phyloP scores from a whole-genome alignment of 2,797 vertebrate genomes.

The Gadopsis bispinosus region DNA sequence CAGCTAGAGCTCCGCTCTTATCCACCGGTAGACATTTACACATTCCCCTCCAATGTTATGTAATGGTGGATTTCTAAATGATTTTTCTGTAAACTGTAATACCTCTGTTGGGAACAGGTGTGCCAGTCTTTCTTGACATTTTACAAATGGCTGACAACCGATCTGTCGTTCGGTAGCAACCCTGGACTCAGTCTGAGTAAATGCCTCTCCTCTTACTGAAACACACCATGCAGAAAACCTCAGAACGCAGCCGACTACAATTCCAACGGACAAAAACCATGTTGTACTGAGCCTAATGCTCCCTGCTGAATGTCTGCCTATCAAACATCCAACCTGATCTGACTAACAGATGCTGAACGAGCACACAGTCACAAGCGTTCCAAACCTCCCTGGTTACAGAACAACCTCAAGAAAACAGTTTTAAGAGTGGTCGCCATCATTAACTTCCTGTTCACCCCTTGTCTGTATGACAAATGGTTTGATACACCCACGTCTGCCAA shows the following conservation, averaged over 20 bases:
- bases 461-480: not conserved
- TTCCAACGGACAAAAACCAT: not conserved
- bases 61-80: not conserved
- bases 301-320: not conserved
- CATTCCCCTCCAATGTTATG: not conserved
- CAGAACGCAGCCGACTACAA: not conserved
- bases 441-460: not conserved
- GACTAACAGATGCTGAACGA: constrained; percentile 9
- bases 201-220: constrained; percentile 1
- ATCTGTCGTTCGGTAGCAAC: not conserved
- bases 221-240: not conserved
- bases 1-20: not conserved
- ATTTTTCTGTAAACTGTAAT: not conserved
- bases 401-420: constrained; percentile 18
- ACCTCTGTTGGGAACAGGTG: not conserved
- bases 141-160: not conserved
- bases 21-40: constrained; percentile 1
- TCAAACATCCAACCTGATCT: constrained; percentile 9
- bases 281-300: not conserved
- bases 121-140: not conserved
- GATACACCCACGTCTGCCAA: not conserved
- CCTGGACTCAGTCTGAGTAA: not conserved
- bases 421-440: not conserved
- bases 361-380: not conserved
- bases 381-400: constrained; percentile 6